A percentile compares a stretch with the other conserved stretches of the same genome.
phyloP scores from a whole-genome alignment of 2,888 invertebrate species.

The Sminthurinus aureus region DNA sequence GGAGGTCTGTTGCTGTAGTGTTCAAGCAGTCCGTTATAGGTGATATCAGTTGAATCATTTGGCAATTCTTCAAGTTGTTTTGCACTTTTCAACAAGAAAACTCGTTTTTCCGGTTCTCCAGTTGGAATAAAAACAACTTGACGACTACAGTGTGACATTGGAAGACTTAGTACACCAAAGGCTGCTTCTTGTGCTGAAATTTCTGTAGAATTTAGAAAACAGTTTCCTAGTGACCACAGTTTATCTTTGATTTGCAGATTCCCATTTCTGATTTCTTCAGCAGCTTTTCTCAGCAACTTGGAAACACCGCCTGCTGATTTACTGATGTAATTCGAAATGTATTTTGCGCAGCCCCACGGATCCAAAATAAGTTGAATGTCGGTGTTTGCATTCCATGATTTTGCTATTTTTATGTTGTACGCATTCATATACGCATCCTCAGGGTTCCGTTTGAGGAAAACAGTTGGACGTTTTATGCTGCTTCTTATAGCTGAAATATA shows the following conservation, averaged over 20 bases:
- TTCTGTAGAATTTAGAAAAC: conserved; percentile 57
- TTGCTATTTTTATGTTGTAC: conserved; percentile 58
- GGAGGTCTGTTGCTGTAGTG: conserved; percentile 59
- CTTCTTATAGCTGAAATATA: conserved; percentile 49
- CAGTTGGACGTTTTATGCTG: conserved; percentile 45
- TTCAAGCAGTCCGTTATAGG: conserved; percentile 49
- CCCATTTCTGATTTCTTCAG: conserved; percentile 58
- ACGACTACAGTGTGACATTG: conserved; percentile 28
- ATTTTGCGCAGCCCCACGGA: conserved; percentile 61
- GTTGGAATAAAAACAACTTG: conserved; percentile 44
- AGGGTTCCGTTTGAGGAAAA: conserved; percentile 55
- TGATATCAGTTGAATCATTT: conserved; percentile 34
- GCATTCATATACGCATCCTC: conserved; percentile 56
- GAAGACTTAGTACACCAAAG: conserved; percentile 48
- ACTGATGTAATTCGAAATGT: conserved; percentile 60
- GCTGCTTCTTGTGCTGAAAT: conserved; percentile 60
- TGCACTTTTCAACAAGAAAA: conserved; percentile 58
- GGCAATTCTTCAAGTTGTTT: conserved; percentile 49
- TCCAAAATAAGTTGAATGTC: conserved; percentile 62
- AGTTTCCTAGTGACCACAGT: conserved; percentile 51
- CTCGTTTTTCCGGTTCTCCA: conserved; percentile 56
- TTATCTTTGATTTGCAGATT: conserved; percentile 57
- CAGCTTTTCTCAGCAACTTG: conserved; percentile 52
- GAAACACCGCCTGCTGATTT: conserved; percentile 56
- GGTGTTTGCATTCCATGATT: conserved; percentile 61